Conservation (phyloP, 2,888 invertebrate species). For the Drosophila bunnanda region DNA sequence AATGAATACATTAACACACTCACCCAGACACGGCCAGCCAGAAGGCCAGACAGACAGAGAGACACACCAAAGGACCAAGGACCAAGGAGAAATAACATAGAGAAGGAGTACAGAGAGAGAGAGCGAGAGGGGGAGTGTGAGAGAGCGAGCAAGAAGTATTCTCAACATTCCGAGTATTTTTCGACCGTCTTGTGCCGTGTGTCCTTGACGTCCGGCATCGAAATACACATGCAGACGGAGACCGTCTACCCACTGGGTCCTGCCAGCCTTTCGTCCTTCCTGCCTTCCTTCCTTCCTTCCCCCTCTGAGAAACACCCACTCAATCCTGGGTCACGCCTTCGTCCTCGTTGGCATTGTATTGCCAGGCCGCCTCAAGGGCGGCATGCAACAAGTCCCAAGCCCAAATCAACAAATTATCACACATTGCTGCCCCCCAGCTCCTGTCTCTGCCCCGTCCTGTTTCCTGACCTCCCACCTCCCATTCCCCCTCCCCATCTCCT, state of each 20-base stretch:
- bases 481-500: no score
- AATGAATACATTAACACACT: constrained; percentile 82
- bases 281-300: not conserved
- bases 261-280: not conserved
- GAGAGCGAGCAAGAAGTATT: constrained; percentile 8
- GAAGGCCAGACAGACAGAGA: constrained; percentile 35
- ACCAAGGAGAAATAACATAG: not conserved
- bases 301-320: constrained; percentile 1
- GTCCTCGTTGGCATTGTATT: constrained; percentile 62
- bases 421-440: constrained; percentile 31
- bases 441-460: constrained; percentile 7
- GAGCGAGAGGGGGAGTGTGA: no score
- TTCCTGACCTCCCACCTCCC: not conserved
- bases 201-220: constrained; percentile 74
- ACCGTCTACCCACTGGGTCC: constrained; percentile 6
- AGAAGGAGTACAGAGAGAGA: no score
- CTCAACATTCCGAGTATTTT: constrained; percentile 13
- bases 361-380: constrained; percentile 59
- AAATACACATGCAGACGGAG: constrained; percentile 48
- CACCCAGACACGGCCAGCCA: constrained; percentile 53
- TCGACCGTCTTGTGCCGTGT: constrained; percentile 57
- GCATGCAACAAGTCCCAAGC: constrained; percentile 65
- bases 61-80: constrained; percentile 16
- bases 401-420: constrained; percentile 74
- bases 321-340: constrained; percentile 7